Conservation (phyloP, 2,888 invertebrate genomes). For the Arctia plantaginis region DNA sequence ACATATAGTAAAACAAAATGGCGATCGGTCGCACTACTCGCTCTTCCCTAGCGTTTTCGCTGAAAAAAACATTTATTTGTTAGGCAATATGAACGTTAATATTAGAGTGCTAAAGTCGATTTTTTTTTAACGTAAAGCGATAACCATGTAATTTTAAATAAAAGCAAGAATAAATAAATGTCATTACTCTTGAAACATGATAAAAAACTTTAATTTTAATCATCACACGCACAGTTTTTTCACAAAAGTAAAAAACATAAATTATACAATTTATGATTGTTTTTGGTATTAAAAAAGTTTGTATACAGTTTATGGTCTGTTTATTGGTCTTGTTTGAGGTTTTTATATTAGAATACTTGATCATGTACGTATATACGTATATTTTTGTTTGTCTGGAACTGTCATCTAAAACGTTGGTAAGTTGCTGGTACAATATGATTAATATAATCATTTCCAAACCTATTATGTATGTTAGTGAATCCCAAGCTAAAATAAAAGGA, state of each 20-base stretch:
- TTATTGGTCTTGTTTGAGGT: neutral
- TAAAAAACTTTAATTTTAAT: neutral
- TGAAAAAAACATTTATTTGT: neutral
- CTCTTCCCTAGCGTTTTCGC: too few species aligned
- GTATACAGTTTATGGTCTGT: slow-evolving; percentile 4
- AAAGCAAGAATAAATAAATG: neutral
- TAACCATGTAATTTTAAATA: neutral
- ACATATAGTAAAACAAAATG: too few species aligned
- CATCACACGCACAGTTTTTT: neutral
- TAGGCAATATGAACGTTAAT: neutral
- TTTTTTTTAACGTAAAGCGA: too few species aligned
- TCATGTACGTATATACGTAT: neutral
- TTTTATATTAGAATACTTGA: neutral
- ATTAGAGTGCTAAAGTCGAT: neutral
- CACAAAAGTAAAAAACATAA: slow-evolving; percentile 3
- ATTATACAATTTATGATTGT: slow-evolving; percentile 8
- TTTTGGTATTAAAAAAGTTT: slow-evolving; percentile 9
- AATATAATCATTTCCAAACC: neutral
- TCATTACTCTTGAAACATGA: neutral
- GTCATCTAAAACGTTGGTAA: neutral
- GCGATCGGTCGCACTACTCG: too few species aligned
- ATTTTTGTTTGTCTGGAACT: neutral
- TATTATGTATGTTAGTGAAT: neutral
- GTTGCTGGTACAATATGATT: neutral
- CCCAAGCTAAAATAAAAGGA: neutral